Conservation (phyloP, 2,113 vertebrate species). For the Chaetodon trifascialis region DNA sequence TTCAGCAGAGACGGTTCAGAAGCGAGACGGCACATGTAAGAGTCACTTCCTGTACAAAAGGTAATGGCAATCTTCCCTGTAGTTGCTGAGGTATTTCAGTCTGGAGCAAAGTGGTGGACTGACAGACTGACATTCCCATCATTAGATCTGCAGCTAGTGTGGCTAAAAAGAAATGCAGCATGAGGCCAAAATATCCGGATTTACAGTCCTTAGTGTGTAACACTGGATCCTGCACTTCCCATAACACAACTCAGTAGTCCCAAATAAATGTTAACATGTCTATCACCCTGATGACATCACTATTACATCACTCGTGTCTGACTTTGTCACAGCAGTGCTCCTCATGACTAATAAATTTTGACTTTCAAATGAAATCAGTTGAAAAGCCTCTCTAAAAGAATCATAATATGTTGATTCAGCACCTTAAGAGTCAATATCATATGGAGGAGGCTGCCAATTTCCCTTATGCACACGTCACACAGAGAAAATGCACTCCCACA, state of each 20-base stretch:
- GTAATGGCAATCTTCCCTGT: no score
- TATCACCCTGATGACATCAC: no score
- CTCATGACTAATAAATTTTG: not conserved
- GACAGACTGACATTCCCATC: not conserved
- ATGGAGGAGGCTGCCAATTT: conserved; percentile 15
- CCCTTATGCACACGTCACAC: not conserved
- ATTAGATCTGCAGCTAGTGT: not conserved
- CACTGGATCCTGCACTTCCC: not conserved
- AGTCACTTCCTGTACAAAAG: no score
- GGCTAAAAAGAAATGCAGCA: no score
- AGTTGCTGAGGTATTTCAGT: not conserved
- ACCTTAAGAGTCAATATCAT: conserved; percentile 5
- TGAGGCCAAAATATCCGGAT: not conserved
- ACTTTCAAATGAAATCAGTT: conserved; percentile 18
- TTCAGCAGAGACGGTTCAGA: no score
- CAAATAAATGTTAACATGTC: no score
- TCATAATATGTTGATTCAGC: not conserved
- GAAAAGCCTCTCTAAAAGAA: conserved; percentile 4
- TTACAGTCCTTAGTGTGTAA: not conserved
- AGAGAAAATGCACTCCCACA: not conserved
- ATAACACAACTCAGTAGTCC: not conserved
- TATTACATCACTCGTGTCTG: no score
- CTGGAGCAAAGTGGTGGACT: not conserved
- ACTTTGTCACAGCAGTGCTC: not conserved
- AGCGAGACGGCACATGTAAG: no score